Conservation (phyloP, 2,797 vertebrate species). For the Podarcis siculus region DNA sequence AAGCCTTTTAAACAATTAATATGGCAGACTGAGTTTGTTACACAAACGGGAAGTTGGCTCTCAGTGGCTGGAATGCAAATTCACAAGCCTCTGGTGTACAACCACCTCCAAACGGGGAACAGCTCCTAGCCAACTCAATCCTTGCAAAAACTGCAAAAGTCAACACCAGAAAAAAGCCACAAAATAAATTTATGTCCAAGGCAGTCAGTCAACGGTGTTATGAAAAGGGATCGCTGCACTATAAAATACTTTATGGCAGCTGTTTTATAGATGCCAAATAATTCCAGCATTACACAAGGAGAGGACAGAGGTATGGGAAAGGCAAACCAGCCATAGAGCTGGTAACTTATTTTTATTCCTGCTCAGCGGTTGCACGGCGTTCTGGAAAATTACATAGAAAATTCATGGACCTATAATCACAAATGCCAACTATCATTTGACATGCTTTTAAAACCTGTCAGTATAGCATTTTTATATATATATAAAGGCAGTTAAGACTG, state of each 20-base stretch:
- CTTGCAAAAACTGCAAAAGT: neutral
- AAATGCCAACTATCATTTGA: neutral
- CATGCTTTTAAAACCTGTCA: neutral
- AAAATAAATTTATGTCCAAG: constrained; percentile 10
- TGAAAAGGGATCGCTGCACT: constrained; percentile 8
- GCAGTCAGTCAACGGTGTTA: constrained; percentile 2
- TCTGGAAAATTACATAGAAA: neutral
- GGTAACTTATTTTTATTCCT: neutral
- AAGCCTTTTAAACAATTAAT: constrained; percentile 24
- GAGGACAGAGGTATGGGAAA: neutral
- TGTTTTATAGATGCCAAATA: constrained; percentile 31
- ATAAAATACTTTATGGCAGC: constrained; percentile 27
- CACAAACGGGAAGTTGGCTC: constrained; percentile 13
- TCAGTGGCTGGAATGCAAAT: neutral
- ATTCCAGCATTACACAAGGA: constrained; percentile 21
- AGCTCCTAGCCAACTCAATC: neutral
- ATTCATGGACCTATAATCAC: neutral
- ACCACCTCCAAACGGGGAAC: neutral
- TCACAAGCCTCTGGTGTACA: constrained; percentile 4
- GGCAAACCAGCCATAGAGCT: neutral
- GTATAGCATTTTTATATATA: neutral
- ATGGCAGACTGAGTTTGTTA: neutral
- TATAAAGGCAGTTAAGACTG: no score
- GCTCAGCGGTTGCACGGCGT: neutral
- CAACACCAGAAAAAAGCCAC: neutral